Evolutionary conservation across 2,888 invertebrate species (phyloP).

Genomic region (Sialis fuliginosa): DNA sequence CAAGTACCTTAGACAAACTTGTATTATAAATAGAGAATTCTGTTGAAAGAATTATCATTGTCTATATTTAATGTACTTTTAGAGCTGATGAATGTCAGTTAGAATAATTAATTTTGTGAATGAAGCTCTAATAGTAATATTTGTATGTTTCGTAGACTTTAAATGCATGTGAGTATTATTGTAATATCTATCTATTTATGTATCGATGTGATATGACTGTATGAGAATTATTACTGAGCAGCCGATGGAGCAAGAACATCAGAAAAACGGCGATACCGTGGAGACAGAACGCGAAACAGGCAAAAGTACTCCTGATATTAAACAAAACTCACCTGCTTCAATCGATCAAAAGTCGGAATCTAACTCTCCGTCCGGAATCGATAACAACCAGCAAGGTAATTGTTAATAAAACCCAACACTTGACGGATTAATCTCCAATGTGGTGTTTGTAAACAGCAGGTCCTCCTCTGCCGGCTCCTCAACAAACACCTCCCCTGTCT

Average conservation of each 20-base stretch:
- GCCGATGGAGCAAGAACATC: conserved; percentile 11
- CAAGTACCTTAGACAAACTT: too few relatives aligned
- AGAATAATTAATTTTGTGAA: too few relatives aligned
- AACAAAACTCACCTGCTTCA: neutral
- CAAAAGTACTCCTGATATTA: neutral
- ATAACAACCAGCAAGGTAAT: conserved; percentile 7
- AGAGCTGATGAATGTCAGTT: too few relatives aligned
- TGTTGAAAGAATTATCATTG: too few relatives aligned
- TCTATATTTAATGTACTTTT: too few relatives aligned
- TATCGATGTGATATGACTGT: too few relatives aligned
- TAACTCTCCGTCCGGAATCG: conserved; percentile 10
- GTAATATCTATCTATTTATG: too few relatives aligned
- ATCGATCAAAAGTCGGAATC: conserved; percentile 8
- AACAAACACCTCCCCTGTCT: conserved; percentile 7
- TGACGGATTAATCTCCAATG: neutral
- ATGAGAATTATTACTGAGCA: neutral
- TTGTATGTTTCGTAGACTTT: neutral
- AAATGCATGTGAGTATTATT: neutral
- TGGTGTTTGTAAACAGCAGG: too few relatives aligned
- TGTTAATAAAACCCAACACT: too few relatives aligned
- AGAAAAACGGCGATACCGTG: conserved; percentile 1
- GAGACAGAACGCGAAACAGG: neutral
- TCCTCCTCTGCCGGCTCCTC: conserved; percentile 4
- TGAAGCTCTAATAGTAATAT: neutral
- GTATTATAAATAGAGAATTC: neutral